A percentile compares a stretch with the other conserved stretches of the same genome.
These are phyloP conservation scores for Condylostylus longicornis DNA, from an alignment of 1,140 invertebrate genomes.

Conservation along the genomic window DNA sequence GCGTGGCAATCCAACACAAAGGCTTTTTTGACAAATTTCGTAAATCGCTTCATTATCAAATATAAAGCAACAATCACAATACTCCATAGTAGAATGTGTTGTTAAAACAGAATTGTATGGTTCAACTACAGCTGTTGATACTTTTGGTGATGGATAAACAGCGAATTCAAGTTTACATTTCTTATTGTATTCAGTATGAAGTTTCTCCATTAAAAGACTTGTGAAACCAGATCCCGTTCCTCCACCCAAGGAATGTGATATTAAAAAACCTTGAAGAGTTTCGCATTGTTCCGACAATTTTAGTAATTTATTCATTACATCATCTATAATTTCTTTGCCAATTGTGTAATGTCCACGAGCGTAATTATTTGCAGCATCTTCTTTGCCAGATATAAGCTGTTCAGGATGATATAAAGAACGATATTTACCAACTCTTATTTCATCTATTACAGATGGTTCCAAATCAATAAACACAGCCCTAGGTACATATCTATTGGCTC, in stretches of 20 bases:
- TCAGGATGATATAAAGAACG: slow-evolving; percentile 51
- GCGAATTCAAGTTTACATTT: slow-evolving; percentile 56
- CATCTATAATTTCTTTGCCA: slow-evolving; percentile 60
- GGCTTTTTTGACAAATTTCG: slow-evolving; percentile 56
- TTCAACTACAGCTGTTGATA: slow-evolving; percentile 70
- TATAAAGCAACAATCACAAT: slow-evolving; percentile 68
- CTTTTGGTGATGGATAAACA: slow-evolving; percentile 59
- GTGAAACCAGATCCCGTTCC: slow-evolving; percentile 63
- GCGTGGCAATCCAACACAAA: slow-evolving; percentile 54
- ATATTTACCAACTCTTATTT: slow-evolving; percentile 46
- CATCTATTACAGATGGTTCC: slow-evolving; percentile 40
- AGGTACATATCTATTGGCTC: slow-evolving; percentile 42
- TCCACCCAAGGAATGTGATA: slow-evolving; percentile 69
- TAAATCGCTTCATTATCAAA: slow-evolving; percentile 78
- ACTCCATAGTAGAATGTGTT: slow-evolving; percentile 58
- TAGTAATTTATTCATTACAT: slow-evolving; percentile 51
- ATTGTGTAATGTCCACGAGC: slow-evolving; percentile 62
- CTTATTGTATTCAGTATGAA: slow-evolving; percentile 46
- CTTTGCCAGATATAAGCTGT: slow-evolving; percentile 58
- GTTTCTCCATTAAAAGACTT: slow-evolving; percentile 47
- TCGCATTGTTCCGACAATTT: slow-evolving; percentile 69
- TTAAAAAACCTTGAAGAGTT: slow-evolving; percentile 63
- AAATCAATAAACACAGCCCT: slow-evolving; percentile 35
- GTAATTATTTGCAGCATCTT: slow-evolving; percentile 72
- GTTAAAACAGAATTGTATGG: slow-evolving; percentile 73